Conservation (phyloP, 2,113 vertebrate genomes). For the Coturnix japonica region DNA sequence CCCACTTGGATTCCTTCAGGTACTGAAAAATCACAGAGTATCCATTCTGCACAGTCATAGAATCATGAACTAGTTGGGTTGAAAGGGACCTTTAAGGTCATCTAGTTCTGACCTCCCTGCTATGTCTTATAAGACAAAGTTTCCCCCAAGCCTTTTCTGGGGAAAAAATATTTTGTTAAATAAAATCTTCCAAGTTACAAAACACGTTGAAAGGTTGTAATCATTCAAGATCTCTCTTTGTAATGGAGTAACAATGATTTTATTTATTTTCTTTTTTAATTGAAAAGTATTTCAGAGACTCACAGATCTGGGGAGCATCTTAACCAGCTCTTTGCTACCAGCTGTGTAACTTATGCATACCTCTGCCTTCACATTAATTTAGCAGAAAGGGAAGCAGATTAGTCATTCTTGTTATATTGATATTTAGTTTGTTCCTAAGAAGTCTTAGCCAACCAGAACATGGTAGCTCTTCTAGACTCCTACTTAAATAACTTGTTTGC, state of each 20-base stretch:
- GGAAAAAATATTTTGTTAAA: not conserved
- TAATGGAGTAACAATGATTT: not conserved
- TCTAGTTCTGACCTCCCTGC: too few relatives aligned
- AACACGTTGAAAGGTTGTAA: not conserved
- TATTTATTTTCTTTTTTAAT: not conserved
- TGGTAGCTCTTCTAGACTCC: not conserved
- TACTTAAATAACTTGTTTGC: slow-evolving; percentile 25
- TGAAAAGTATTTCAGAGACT: not conserved
- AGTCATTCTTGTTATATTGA: not conserved
- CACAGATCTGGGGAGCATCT: not conserved
- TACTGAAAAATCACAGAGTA: not conserved
- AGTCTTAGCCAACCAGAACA: not conserved
- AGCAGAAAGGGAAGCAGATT: not conserved
- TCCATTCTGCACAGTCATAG: not conserved
- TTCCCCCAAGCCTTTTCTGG: not conserved
- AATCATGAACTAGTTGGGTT: too few relatives aligned
- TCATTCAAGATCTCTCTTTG: not conserved
- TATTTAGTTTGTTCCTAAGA: not conserved
- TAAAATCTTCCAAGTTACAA: not conserved
- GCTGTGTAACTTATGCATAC: not conserved
- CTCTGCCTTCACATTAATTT: not conserved
- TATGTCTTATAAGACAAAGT: not conserved
- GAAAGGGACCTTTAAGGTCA: too few relatives aligned
- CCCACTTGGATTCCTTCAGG: not conserved
- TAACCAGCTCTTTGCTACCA: not conserved